Base-by-base conservation (phyloP, 2,113 vertebrate species). In the Trachemys scripta region DNA sequence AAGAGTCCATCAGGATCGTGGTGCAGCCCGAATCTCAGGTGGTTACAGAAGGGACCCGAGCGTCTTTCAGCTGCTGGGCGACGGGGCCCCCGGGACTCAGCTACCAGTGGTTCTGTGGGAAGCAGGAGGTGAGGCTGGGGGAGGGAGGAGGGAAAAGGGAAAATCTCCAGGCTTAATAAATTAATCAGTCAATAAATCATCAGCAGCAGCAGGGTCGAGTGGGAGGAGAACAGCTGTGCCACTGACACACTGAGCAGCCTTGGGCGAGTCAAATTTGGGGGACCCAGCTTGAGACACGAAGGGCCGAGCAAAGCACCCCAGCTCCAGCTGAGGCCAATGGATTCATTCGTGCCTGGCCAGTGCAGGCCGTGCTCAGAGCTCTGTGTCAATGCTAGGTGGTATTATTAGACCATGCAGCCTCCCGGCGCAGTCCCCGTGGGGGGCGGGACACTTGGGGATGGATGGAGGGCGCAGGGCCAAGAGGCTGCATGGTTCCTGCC, bases 61-160 rank as follows among this genome's bases (percentile, higher is more conserved):
- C 99, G 83, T 88, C 98, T 20, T 91, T 99, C 94, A 97, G 90
- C 91, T 99, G 99, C 96, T 96, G 89, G 76, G 98, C 98, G 0
- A 79, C 84, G 0, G 98, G 99, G 29, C 98, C 98, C 0, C 95
- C 97, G 0, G 98, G 98, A 14, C 98, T 99, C 1, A 1, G 3
- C 4, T 99, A 99, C 97, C 99, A 99, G 97, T 99, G 99, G 99
- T 99, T 99, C 98, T 98, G 96, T 25, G 98, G 98, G 86, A 98
- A 98, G 95, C 95, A 87, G 25, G 98, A 99, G 99, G 99, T 99
- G 82, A 95, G 95, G 76, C 56, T n/a, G 0, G 0, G 25, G 29
- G 82, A 0, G 1, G 24, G 25, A 27, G 22, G 38, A 25, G 38
- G 10, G 35, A 20, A 22, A 20, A n/a, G 14, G 65, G 14, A 69